Base-by-base conservation (phyloP, 2,113 vertebrate species). In the Rhizomys pruinosus region DNA sequence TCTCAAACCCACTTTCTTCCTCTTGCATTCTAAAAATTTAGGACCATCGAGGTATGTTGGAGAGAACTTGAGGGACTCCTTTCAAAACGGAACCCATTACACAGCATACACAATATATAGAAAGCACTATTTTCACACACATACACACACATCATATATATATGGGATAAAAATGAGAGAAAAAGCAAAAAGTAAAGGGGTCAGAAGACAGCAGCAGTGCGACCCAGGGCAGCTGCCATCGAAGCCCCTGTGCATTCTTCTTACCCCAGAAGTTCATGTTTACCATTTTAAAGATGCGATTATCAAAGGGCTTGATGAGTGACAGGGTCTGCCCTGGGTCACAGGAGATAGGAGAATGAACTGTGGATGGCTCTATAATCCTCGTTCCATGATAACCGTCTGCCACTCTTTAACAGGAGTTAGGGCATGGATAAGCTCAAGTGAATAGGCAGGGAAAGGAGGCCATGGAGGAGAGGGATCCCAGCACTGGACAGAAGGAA, bases 331-430 rank as follows among this genome's bases (percentile, higher is more conserved):
- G 72, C 44, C 81, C 71, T 32, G 66, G 84, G 74, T 92, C 84
- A 88, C 29, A 73, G 39, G 19, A 8, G 55, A 91, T 3, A 20
- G n/a, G 23, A 29, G 42, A 27, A 15, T 64, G 52, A 42, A 69
- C 76, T 63, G 13, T 32, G 89, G 66, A 91, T 34, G 55, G 55
- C 55, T 66, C 47, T 39, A 88, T 96, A 73, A 94, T 92, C 94
- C 81, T 29, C 88, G 87, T 6, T n/a, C 34, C 73, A 5, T 61
- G 84, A 97, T 82, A 95, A 74, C 1, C 1, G 80, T 52, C 44
- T 94, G 73, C 64, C 69, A 25, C 3, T 84, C 68, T 87, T 91
- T 61, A 68, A 29, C 47, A 81, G 34, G 19, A 13, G 59, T 72
- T 63, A 84, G 93, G 80, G 74, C 89, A 89, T 0, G 1, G 64